Conservation (phyloP, 2,888 invertebrate genomes). For the Salpingus planirostris region DNA sequence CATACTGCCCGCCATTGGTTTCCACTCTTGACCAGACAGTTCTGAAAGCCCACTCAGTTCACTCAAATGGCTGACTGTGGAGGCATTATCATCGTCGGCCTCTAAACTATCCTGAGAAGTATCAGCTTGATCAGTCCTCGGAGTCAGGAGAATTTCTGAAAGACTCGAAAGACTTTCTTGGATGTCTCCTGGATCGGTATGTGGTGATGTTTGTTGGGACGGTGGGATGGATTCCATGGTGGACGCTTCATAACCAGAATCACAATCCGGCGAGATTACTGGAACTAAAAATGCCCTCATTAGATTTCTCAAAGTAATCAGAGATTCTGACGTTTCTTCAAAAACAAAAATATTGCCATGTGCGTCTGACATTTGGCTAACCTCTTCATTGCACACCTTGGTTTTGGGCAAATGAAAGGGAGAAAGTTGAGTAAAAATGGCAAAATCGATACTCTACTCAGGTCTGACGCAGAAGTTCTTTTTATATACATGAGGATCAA, state of each 20-base stretch:
- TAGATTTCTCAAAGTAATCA: too few relatives aligned
- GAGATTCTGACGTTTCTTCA: too few relatives aligned
- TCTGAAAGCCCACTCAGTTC: slow-evolving; percentile 56
- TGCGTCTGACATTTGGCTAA: too few relatives aligned
- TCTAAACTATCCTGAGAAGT: slow-evolving; percentile 32
- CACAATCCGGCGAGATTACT: slow-evolving; percentile 33
- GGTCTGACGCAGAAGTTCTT: not conserved
- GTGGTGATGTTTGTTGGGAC: slow-evolving; percentile 27
- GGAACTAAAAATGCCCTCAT: slow-evolving; percentile 8
- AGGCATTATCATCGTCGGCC: slow-evolving; percentile 38
- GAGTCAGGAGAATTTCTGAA: slow-evolving; percentile 23
- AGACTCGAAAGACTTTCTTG: slow-evolving; percentile 23
- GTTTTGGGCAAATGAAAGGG: too few relatives aligned
- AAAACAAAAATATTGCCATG: too few relatives aligned
- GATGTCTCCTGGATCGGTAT: slow-evolving; percentile 21
- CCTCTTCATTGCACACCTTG: too few relatives aligned
- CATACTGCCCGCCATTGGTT: slow-evolving; percentile 49
- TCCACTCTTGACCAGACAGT: slow-evolving; percentile 61
- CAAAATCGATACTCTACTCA: too few relatives aligned
- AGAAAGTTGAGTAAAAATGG: too few relatives aligned
- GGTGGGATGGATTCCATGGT: slow-evolving; percentile 25
- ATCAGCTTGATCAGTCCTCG: slow-evolving; percentile 26
- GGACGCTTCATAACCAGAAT: slow-evolving; percentile 38
- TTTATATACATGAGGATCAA: not conserved
- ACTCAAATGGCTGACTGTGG: slow-evolving; percentile 49